Evolutionary conservation across 1,140 invertebrate genomes (phyloP).

Genomic region (Galendromus occidentalis): DNA sequence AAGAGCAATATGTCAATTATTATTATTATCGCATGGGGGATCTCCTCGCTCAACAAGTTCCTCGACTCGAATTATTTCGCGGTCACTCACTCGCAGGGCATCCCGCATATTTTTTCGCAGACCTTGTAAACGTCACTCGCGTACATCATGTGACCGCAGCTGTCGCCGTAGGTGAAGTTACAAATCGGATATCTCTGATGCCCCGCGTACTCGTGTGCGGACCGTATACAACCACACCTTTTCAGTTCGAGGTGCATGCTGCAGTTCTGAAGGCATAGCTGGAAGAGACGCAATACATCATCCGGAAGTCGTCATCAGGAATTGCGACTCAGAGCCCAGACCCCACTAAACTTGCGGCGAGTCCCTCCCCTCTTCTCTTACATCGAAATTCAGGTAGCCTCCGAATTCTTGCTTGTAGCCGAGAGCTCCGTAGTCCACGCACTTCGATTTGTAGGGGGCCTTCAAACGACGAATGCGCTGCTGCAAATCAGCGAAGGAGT

Average conservation of each 20-base stretch:
- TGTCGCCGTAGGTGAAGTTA: constrained; percentile 6
- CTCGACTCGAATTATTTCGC: too few relatives aligned
- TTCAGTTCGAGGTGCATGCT: neutral
- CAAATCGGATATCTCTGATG: neutral
- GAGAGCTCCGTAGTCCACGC: neutral
- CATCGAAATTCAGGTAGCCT: neutral
- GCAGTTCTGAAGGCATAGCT: constrained; percentile 1
- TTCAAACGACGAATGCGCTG: neutral
- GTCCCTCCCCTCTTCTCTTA: neutral
- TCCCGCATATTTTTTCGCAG: neutral
- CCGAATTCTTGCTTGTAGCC: constrained; percentile 3
- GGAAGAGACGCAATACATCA: neutral
- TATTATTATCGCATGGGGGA: too few relatives aligned
- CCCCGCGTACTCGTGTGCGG: neutral
- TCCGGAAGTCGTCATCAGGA: too few relatives aligned
- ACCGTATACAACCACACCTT: neutral
- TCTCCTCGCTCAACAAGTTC: too few relatives aligned
- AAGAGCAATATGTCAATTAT: too few relatives aligned
- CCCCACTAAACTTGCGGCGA: too few relatives aligned
- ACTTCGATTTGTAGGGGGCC: neutral
- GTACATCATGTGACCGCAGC: neutral
- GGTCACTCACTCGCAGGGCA: constrained; percentile 2
- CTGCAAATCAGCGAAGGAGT: neutral
- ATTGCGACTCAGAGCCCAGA: too few relatives aligned
- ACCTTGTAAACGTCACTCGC: neutral